Evolutionary conservation across 2,888 invertebrate species (phyloP), one percentile per base, ranked within the genome.

Genomic region (Drosophila kuntzei): DNA sequence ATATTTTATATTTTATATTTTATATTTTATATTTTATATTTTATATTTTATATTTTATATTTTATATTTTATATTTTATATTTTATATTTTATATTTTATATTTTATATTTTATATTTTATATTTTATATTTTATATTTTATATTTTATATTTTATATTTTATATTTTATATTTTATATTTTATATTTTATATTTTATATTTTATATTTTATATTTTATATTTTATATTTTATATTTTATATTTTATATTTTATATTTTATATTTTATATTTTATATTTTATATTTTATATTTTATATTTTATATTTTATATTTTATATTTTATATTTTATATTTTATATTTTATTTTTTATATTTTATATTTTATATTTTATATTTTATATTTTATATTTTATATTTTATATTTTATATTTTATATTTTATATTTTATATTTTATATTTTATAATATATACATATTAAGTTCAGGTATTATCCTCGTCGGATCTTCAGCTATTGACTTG

Each of bases 401-500:
- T 18, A 18, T 46, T 2, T 22, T 9, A 27, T n/a, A 25, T 49
- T 12, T 46, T 8, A 27, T 2, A 12, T 6, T 20, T 2, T 5
- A 12, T 12, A 12, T 32, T 4, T 5, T 5, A 32, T 16, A 36
- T 36, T 7, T 1, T 32, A 47, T 29, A 3, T 32, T 22, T 6
- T 14, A 29, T 5, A 11, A 7, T 25, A 22, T 22, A 7, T n/a
- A 34, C 2, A 2, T 34, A 6, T 5, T 0, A 1, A 36, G 60
- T 43, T 3, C 32, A 12, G 57, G 71, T 70, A 61, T 70, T 61
- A 3, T 1, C 7, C n/a, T 27, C 34, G 71, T 65, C 60, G 64
- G 27, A 25, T 22, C 2, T 34, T 16, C 39, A 27, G 4, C 8
- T 11, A 34, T 9, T 18, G 22, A 32, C 14, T 20, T 57, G 54